Evolutionary conservation across 2,888 invertebrate genomes (phyloP), one percentile per base, ranked within the genome.

Genomic region (Drosophila basisetae): DNA sequence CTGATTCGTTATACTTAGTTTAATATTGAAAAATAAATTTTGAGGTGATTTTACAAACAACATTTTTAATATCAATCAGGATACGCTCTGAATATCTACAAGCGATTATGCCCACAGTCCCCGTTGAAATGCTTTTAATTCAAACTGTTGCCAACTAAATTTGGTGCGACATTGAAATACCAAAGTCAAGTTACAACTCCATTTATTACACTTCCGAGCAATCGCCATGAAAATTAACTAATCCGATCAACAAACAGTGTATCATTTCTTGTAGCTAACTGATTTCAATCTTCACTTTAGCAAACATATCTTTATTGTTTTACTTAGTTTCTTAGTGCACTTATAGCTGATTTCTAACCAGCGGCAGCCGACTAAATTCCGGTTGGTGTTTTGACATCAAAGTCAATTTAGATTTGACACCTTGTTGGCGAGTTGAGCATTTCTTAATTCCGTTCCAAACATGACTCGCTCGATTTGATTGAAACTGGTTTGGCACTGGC

Each of bases 121-220:
- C 22, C 60, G 50, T 62, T 37, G 62, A 70, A 72, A 70, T 61
- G 75, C 55, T 69, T 67, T 58, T 3, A 41, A 49, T 22, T 37
- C 37, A 53, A 50, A 61, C 62, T 73, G 72, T 75, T 77, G 68
- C 73, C 79, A 90, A 88, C 75, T 75, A 61, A 74, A 63, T 77
- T 64, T 65, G 69, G 68, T 63, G 76, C 82, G 91, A 80, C 91
- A 90, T 90, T 91, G 89, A 89, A 91, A 86, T 83, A 79, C 78
- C 83, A 60, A 73, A 73, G 74, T 68, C 72, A 62, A 78, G 62
- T 83, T 74, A 76, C 58, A 65, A 62, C 63, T 74, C 55, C 65
- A 76, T 86, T 89, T 81, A 76, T 68, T 86, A 79, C 73, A 79
- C 71, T 75, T 55, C 61, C 67, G 60, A 37, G 58, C 69, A 78